These are phyloP conservation scores for Oreocharis arfaki DNA, from an alignment of 2,113 vertebrate species.

Conservation along the genomic window DNA sequence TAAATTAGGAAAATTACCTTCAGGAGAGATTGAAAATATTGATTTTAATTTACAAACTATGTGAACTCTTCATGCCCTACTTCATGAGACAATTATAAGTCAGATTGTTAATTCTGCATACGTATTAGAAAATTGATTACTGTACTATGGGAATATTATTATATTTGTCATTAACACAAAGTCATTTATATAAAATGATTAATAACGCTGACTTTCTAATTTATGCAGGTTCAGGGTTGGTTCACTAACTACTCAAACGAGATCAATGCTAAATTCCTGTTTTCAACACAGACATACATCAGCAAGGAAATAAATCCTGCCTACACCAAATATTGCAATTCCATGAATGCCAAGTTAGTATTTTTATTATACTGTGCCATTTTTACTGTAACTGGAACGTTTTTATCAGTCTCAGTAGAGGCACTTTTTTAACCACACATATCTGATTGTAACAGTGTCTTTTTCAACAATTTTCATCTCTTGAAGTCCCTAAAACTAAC, in stretches of 20 bases:
- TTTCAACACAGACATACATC: background rate
- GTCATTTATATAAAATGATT: conserved; percentile 58
- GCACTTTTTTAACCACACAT: background rate
- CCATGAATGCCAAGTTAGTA: background rate
- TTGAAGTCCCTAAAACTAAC: background rate
- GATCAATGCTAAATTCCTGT: conserved; percentile 41
- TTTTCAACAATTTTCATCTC: background rate
- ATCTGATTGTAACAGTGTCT: background rate
- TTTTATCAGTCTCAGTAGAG: background rate
- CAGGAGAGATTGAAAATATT: conserved; percentile 89
- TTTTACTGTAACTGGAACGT: background rate
- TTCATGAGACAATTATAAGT: conserved; percentile 79
- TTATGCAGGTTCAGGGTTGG: conserved; percentile 40
- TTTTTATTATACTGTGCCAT: background rate
- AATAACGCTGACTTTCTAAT: conserved; percentile 58
- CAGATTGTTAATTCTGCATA: conserved; percentile 75
- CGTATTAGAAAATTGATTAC: conserved; percentile 71
- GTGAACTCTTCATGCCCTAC: conserved; percentile 79
- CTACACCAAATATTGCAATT: background rate
- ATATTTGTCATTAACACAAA: conserved; percentile 72
- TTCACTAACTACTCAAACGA: conserved; percentile 24
- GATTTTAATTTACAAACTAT: conserved; percentile 92
- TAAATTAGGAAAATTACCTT: conserved; percentile 89
- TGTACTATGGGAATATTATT: conserved; percentile 67
- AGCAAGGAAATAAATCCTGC: conserved; percentile 16